Percentiles rank a stretch among this genome's conserved stretches.
Evolutionary conservation across 1,140 invertebrate genomes (phyloP).

Genomic region (Macrocentrus cingulum): DNA sequence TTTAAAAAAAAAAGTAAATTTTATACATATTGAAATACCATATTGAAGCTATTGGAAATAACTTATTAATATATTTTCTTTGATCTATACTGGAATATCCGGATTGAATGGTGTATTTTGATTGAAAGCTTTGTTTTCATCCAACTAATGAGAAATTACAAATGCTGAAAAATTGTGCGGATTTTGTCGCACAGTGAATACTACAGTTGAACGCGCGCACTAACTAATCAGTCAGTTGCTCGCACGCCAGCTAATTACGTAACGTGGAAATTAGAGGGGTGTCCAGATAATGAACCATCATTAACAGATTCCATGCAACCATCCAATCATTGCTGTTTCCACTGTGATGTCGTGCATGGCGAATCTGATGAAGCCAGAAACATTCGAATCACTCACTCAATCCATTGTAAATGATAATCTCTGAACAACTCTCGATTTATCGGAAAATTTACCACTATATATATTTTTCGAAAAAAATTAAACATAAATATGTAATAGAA

Average conservation of each 20-base stretch:
- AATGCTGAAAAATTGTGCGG: not conserved
- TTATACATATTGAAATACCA: no score
- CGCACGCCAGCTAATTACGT: constrained; percentile 1
- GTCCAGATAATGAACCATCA: constrained; percentile 17
- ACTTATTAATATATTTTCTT: no score
- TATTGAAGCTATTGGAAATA: no score
- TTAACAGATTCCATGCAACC: constrained; percentile 13
- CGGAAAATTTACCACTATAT: no score
- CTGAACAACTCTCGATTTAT: no score
- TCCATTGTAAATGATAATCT: not conserved
- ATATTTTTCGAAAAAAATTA: no score
- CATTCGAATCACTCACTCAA: not conserved
- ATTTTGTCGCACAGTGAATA: constrained; percentile 2
- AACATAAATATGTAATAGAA: no score
- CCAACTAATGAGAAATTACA: no score
- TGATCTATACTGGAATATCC: no score
- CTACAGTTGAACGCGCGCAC: not conserved
- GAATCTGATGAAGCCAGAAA: not conserved
- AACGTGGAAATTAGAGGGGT: constrained; percentile 16
- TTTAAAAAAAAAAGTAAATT: no score
- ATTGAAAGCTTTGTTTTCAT: no score
- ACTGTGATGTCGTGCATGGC: not conserved
- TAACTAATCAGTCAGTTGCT: constrained; percentile 12
- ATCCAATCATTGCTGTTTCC: constrained; percentile 15
- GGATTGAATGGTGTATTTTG: no score